phyloP scores from a whole-genome alignment of 1,140 invertebrate species.

The Ectropis grisescens region DNA sequence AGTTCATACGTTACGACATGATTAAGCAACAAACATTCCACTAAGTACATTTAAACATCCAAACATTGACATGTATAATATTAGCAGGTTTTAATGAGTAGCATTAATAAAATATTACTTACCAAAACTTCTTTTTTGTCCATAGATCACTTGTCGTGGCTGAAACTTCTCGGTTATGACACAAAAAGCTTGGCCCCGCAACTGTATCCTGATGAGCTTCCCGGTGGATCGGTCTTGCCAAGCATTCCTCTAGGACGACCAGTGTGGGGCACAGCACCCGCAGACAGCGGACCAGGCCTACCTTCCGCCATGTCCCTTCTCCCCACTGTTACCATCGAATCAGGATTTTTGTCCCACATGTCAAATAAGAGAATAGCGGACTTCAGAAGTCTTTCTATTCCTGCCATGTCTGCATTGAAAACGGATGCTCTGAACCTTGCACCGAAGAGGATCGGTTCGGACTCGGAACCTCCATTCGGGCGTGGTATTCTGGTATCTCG shows the following conservation, averaged over 20 bases:
- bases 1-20: no score
- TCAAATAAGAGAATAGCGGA: constrained; percentile 81
- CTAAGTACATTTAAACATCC: no score
- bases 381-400: constrained; percentile 78
- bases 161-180: constrained; percentile 86
- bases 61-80: no score
- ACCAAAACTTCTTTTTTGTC: constrained; percentile 31
- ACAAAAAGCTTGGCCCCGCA: constrained; percentile 90
- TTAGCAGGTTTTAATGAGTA: background rate
- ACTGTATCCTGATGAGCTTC: constrained; percentile 77
- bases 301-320: constrained; percentile 62
- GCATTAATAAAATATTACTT: background rate
- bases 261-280: constrained; percentile 71
- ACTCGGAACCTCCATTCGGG: constrained; percentile 90
- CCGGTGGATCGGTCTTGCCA: constrained; percentile 74
- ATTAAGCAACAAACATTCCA: no score
- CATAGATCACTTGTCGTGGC: constrained; percentile 87
- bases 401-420: constrained; percentile 80
- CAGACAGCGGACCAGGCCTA: constrained; percentile 58
- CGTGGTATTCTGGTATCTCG: constrained; percentile 90
- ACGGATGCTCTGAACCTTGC: constrained; percentile 80
- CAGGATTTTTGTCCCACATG: constrained; percentile 84
- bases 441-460: constrained; percentile 79
- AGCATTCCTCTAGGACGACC: constrained; percentile 71
- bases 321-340: constrained; percentile 77